Base-by-base conservation (phyloP, 2,113 vertebrate genomes). In the Martes martes region DNA sequence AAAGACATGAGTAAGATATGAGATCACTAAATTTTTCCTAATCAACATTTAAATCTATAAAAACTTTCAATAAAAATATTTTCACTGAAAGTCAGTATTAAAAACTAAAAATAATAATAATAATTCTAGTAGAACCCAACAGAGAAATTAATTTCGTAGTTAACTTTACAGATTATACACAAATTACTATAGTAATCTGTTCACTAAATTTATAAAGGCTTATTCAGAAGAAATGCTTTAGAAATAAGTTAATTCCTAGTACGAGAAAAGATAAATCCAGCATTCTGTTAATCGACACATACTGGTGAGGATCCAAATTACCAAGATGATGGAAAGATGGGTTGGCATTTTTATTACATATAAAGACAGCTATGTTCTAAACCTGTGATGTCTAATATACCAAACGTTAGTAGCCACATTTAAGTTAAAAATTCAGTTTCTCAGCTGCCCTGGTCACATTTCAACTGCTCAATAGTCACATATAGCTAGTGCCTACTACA, bases 181-280 rank as follows among this genome's bases (percentile, higher is more conserved):
- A 95, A 76, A 89, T 73, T 80, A 90, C 9, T 80, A 67, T 61
- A 92, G 91, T 91, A 94, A 82, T 65, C 14, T 79, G 24, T 28
- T 93, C 21, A 92, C 59, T 94, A 94, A 69, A 7, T 80, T 92
- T 91, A 84, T 81, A 96, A 78, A 87, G 61, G 24, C 7, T 96
- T 73, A 96, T 33, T 71, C 45, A 33, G 42, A 87, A 42, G 33
- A 95, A 90, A 95, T 86, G 26, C 0, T 93, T 55, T 96, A 24
- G 23, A 97, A 94, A 86, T 52, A 76, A 79, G 28, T 65, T 83
- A 67, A 71, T 63, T 88, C 31, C 69, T 82, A 83, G 26, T 36
- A 82, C 11, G 10, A 94, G 55, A 87, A 97, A 96, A 95, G 8
- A 57, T 31, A 94, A 79, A 86, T 86, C 15, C 13, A 92, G 47